Percentiles rank a stretch among this genome's conserved stretches.
These are phyloP conservation scores for Microcebus jonahi DNA, from an alignment of 2,113 vertebrate species.

Conservation along the genomic window DNA sequence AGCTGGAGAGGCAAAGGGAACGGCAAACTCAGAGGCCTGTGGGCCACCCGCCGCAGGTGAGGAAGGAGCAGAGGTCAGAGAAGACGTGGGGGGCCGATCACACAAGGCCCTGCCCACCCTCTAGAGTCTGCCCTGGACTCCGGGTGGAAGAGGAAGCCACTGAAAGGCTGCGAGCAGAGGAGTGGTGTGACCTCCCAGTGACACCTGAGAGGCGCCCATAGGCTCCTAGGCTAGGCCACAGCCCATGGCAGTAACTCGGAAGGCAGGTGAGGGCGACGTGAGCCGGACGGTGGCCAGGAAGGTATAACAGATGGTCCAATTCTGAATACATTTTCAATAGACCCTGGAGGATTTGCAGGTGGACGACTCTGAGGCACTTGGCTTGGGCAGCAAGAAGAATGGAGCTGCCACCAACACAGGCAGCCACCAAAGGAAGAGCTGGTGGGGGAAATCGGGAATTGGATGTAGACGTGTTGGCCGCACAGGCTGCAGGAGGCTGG, in stretches of 20 bases:
- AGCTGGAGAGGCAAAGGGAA: neutral
- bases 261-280: neutral
- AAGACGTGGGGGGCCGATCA: neutral
- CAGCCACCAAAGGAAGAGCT: neutral
- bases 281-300: neutral
- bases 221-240: neutral
- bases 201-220: neutral
- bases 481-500: neutral
- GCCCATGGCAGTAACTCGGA: neutral
- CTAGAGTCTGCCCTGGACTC: neutral
- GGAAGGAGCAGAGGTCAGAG: neutral
- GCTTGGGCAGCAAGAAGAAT: neutral
- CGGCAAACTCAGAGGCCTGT: neutral
- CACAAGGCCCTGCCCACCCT: neutral
- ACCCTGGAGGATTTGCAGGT: neutral
- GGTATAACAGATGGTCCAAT: neutral
- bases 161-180: neutral
- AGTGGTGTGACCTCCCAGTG: neutral
- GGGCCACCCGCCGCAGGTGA: accelerated
- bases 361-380: neutral
- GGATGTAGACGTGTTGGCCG: neutral
- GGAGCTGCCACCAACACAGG: neutral
- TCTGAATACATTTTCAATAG: neutral
- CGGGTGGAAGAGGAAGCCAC: neutral
- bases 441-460: neutral